Conservation (phyloP, 2,888 invertebrate genomes). For the Cheilosia pagana region DNA sequence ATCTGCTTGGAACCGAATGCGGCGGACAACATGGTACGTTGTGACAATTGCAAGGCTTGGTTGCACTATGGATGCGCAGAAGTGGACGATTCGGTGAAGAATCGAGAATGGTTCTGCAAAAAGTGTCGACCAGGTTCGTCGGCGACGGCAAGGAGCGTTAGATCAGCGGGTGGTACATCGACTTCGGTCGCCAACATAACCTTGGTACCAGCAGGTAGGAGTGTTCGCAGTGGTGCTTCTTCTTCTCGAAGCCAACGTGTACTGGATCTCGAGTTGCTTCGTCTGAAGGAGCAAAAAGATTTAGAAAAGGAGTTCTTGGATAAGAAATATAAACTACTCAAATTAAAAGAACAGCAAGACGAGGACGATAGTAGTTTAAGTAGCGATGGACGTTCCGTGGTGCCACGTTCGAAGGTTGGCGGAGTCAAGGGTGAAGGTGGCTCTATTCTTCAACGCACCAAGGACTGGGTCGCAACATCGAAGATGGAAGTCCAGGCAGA, state of each 20-base stretch:
- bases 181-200: not conserved
- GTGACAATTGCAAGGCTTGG: slow-evolving; percentile 8
- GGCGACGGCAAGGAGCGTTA: slow-evolving; percentile 2
- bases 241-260: not conserved
- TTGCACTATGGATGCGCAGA: slow-evolving; percentile 24
- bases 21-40: slow-evolving; percentile 19
- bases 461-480: slow-evolving; percentile 12
- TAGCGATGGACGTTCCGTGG: not conserved
- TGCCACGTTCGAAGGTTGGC: not conserved
- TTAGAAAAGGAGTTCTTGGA: slow-evolving; percentile 1
- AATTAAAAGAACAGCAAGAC: not conserved
- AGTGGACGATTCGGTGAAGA: slow-evolving; percentile 16
- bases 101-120: not conserved
- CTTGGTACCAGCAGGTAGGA: not conserved
- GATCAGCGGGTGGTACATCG: no score
- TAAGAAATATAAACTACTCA: not conserved
- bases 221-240: slow-evolving; percentile 19
- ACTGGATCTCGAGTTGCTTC: slow-evolving; percentile 1
- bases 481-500: not conserved
- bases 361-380: not conserved
- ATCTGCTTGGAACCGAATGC: not conserved
- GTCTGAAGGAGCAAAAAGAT: slow-evolving; percentile 3
- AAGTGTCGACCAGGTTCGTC: not conserved
- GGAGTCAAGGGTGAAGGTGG: not conserved
- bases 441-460: not conserved